Evolutionary conservation across 2,888 invertebrate species (phyloP).

Genomic region (Dicranocentrus wangi): DNA sequence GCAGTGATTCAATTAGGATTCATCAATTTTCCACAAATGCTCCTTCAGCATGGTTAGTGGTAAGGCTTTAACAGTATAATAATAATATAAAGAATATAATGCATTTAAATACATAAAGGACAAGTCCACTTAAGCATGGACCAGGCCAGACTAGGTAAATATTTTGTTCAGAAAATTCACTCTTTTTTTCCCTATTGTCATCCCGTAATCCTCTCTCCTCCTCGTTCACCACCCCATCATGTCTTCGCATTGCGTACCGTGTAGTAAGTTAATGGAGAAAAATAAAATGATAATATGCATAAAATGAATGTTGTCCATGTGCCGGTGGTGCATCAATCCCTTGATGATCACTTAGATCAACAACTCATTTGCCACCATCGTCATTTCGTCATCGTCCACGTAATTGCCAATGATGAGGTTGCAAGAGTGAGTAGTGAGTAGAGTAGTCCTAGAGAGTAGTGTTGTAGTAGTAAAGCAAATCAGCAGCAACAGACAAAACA

Average conservation of each 20-base stretch:
- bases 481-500: too few relatives aligned
- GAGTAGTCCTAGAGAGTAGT: too few relatives aligned
- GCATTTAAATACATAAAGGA: constrained; percentile 25
- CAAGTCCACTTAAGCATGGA: constrained; percentile 50
- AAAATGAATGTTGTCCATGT: background rate
- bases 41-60: too few relatives aligned
- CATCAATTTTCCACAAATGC: too few relatives aligned
- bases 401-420: constrained; percentile 5
- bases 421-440: too few relatives aligned
- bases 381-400: background rate
- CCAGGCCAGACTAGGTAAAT: constrained; percentile 25
- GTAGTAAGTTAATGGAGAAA: background rate
- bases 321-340: too few relatives aligned
- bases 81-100: too few relatives aligned
- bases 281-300: background rate
- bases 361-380: constrained; percentile 36
- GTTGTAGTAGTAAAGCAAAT: too few relatives aligned
- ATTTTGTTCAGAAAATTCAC: constrained; percentile 2
- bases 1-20: too few relatives aligned
- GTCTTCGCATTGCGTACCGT: too few relatives aligned
- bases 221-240: background rate
- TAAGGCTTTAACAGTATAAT: too few relatives aligned
- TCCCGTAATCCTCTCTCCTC: too few relatives aligned
- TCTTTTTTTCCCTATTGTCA: background rate
- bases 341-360: constrained; percentile 29